Evolutionary conservation across 2,113 vertebrate genomes (phyloP), one percentile per base, ranked within the genome.

Genomic region (Henicopernis longicauda): DNA sequence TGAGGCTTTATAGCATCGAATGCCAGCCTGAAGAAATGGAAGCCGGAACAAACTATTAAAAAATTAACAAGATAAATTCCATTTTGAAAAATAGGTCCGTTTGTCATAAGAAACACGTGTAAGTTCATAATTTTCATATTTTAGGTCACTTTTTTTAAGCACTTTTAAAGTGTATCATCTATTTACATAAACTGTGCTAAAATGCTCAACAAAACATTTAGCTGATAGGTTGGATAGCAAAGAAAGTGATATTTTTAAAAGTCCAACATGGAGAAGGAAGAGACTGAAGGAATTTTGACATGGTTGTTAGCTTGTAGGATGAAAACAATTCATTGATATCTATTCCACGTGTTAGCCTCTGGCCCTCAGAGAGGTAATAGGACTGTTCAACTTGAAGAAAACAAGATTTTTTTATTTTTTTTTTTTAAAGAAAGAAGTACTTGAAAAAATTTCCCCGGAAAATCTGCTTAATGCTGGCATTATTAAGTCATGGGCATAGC

Each of bases 381-480:
- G 78, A 86, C 87, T 66, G 36, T 89, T 65, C 74, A 91, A 66
- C 67, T 88, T 86, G 89, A 96, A 71, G 74, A 95, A 97, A 97
- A 96, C 89, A 97, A 76, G 52, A 85, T 72, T 50, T 26, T 25
- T 50, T 50, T 23, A n/a, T 50, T 3, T 50, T 14, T 50, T 15
- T 26, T 50, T 50, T 50, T 26, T 9, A 6, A 44, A 58, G 38
- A 32, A 59, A 86, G 6, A 59, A 36, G 3, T 15, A n/a, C 73
- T 95, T 92, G 22, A 92, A 95, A 82, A 90, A 80, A 83, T 66
- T 90, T 90, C 89, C 55, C 47, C 63, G 7, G 89, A 93, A 96
- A 97, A 97, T 96, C 89, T 95, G 50, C 36, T 96, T 93, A 88
- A 90, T 95, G 79, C 38, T 97, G 95, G 91, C 94, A 92, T n/a